Percentiles rank a stretch among this genome's conserved stretches.
These are phyloP conservation scores for Sympetrum striolatum DNA, from an alignment of 2,888 invertebrate genomes.

Conservation along the genomic window DNA sequence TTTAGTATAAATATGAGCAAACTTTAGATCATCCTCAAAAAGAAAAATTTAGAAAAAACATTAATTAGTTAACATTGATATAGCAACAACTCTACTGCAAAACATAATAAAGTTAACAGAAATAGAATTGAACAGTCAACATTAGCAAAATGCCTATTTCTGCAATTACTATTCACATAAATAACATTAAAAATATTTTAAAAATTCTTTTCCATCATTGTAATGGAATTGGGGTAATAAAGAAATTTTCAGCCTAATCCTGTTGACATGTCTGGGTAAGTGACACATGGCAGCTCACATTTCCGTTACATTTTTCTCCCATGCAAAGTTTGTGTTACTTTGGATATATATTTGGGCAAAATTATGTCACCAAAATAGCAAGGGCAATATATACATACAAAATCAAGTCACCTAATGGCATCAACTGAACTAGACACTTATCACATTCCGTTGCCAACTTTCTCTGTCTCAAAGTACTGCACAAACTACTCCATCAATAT, in stretches of 20 bases:
- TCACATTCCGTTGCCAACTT: constrained; percentile 46
- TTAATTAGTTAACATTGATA: constrained; percentile 26
- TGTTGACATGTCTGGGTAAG: constrained; percentile 34
- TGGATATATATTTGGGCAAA: constrained; percentile 30
- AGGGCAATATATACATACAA: constrained; percentile 35
- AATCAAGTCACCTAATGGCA: constrained; percentile 45
- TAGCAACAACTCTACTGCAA: constrained; percentile 33
- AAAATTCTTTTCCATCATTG: neutral
- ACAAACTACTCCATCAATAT: constrained; percentile 42
- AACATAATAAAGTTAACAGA: constrained; percentile 42
- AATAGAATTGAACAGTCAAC: constrained; percentile 27
- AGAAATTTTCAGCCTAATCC: constrained; percentile 28
- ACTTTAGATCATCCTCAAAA: neutral
- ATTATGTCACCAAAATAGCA: constrained; percentile 41
- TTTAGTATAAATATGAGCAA: constrained; percentile 31
- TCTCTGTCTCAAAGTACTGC: constrained; percentile 41
- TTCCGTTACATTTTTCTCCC: constrained; percentile 23
- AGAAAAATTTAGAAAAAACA: constrained; percentile 31
- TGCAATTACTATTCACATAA: constrained; percentile 30
- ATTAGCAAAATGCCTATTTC: constrained; percentile 28
- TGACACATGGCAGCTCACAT: constrained; percentile 44
- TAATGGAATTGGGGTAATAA: neutral
- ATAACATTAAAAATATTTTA: constrained; percentile 17
- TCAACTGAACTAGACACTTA: constrained; percentile 47
- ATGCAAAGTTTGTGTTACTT: constrained; percentile 12